A percentile compares a stretch with the other conserved stretches of the same genome.
These are phyloP conservation scores for Stomatorhinus walkeri DNA, from an alignment of 2,797 vertebrate genomes.

Conservation along the genomic window DNA sequence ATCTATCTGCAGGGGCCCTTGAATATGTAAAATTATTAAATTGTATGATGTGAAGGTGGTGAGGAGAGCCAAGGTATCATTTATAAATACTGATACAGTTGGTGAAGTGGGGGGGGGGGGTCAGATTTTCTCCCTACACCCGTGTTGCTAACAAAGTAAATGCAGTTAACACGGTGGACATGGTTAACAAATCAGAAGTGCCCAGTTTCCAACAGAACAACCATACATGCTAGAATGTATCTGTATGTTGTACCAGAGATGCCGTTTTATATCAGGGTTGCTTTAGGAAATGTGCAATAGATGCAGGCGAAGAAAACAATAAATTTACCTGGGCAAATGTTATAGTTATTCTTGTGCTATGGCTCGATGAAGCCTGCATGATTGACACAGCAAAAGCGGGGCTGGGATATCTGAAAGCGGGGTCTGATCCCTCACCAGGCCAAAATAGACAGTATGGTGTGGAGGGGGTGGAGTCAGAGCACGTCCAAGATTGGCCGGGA, in stretches of 20 bases:
- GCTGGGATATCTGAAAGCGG: not conserved
- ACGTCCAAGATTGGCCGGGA: not conserved
- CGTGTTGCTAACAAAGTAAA: not conserved
- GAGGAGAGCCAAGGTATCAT: not conserved
- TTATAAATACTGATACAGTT: not conserved
- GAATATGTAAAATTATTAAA: not conserved
- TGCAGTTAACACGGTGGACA: not conserved
- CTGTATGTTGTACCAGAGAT: not conserved
- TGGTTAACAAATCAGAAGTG: not conserved
- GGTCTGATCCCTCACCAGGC: not conserved
- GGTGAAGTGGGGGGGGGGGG: not conserved
- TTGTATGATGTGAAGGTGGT: not conserved
- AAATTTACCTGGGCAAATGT: not conserved
- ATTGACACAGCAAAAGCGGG: not conserved
- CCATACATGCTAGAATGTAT: not conserved
- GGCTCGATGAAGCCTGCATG: not conserved
- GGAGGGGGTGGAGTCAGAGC: not conserved
- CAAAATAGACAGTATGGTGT: not conserved
- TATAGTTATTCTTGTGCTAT: not conserved
- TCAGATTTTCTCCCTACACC: not conserved
- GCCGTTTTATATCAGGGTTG: not conserved
- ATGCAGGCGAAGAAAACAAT: not conserved
- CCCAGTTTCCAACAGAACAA: not conserved
- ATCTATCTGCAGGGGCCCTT: not conserved
- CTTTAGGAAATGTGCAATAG: not conserved